A percentile compares a stretch with the other conserved stretches of the same genome.
Conservation (phyloP, 2,113 vertebrate genomes). For the Nibea albiflora region DNA sequence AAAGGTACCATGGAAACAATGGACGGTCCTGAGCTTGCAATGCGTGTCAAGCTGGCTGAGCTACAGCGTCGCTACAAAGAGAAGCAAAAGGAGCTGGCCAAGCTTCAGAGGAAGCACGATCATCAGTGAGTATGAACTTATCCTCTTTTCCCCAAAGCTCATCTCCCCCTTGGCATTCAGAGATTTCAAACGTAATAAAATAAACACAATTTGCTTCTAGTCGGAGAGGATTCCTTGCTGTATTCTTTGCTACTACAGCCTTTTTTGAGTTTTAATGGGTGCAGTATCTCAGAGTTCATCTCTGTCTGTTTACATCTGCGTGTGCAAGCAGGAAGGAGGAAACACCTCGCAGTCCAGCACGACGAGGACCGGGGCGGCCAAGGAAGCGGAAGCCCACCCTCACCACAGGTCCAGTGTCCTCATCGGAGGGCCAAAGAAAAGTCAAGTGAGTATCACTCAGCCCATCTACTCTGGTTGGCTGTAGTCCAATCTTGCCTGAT, state of each 20-base stretch:
- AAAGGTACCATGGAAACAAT: slow-evolving; percentile 93
- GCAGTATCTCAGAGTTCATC: slow-evolving; percentile 8
- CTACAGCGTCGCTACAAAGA: slow-evolving; percentile 95
- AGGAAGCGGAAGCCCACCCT: slow-evolving; percentile 90
- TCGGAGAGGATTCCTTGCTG: slow-evolving; percentile 9
- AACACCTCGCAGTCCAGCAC: slow-evolving; percentile 91
- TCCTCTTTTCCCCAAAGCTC: background rate
- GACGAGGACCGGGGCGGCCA: slow-evolving; percentile 93
- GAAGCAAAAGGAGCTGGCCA: slow-evolving; percentile 94
- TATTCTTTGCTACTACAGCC: background rate
- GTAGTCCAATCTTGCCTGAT: slow-evolving; percentile 52
- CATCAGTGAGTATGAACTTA: slow-evolving; percentile 84
- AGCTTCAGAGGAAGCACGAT: slow-evolving; percentile 92
- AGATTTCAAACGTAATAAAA: slow-evolving; percentile 7
- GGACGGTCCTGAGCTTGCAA: slow-evolving; percentile 93
- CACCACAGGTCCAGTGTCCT: slow-evolving; percentile 75
- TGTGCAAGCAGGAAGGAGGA: slow-evolving; percentile 90
- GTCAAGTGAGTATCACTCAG: slow-evolving; percentile 88
- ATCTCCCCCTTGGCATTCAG: background rate
- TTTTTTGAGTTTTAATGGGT: slow-evolving; percentile 1
- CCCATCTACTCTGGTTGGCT: slow-evolving; percentile 40
- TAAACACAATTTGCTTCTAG: background rate
- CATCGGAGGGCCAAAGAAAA: slow-evolving; percentile 86
- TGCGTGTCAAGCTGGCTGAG: slow-evolving; percentile 93
- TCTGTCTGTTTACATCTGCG: slow-evolving; percentile 40